Evolutionary conservation across 2,797 vertebrate genomes (phyloP).

Genomic region (Eurystomus glaucurus): DNA sequence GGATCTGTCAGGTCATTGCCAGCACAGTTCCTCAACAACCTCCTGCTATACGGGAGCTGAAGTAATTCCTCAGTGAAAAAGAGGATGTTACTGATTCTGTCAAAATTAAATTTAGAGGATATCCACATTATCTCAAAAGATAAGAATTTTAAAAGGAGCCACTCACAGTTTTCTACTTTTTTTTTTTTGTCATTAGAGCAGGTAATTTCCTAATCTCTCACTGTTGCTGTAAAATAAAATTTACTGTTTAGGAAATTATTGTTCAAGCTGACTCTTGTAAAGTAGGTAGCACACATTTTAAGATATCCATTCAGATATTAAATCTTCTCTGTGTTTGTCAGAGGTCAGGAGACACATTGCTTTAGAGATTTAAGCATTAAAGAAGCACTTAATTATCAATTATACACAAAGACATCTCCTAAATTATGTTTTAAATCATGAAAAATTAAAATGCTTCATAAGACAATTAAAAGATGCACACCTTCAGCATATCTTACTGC

Average conservation of each 20-base stretch:
- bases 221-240: constrained; percentile 41
- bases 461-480: neutral
- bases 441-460: constrained; percentile 2
- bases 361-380: constrained; percentile 24
- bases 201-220: constrained; percentile 21
- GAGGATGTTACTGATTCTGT: neutral
- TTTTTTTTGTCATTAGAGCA: constrained; percentile 1
- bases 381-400: constrained; percentile 32
- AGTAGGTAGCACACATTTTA: neutral
- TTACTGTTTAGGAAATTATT: constrained; percentile 43
- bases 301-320: neutral
- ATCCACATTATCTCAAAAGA: neutral
- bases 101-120: neutral
- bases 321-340: neutral
- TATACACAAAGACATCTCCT: neutral
- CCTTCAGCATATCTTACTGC: neutral
- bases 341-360: constrained; percentile 25
- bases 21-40: neutral
- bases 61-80: neutral
- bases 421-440: constrained; percentile 21
- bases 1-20: neutral
- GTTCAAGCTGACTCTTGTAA: neutral
- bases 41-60: neutral
- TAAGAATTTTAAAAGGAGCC: neutral
- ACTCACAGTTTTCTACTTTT: neutral